phyloP scores from a whole-genome alignment of 2,113 vertebrate genomes.

The Brienomyrus longianalis region DNA sequence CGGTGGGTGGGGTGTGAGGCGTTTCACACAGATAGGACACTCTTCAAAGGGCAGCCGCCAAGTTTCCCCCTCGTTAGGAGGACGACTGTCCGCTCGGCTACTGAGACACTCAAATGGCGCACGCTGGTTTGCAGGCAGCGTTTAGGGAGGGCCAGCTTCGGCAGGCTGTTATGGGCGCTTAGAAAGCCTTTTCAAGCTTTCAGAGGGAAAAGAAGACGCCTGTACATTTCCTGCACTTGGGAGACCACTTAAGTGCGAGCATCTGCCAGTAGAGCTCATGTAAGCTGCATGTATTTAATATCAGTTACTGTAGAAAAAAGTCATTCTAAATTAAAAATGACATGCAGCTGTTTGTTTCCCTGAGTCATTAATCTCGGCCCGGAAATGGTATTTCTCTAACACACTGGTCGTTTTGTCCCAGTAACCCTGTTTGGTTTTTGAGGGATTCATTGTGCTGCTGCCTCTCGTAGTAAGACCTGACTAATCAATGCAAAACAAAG shows the following conservation, averaged over 20 bases:
- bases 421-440: neutral
- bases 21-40: conserved; percentile 23
- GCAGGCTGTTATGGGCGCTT: neutral
- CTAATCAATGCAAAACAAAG: neutral
- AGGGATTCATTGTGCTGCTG: neutral
- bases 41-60: conserved; percentile 35
- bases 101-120: conserved; percentile 20
- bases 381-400: neutral
- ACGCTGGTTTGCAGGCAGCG: conserved; percentile 16
- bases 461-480: neutral
- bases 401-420: neutral
- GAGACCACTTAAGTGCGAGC: neutral
- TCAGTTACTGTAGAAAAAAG: neutral
- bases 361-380: neutral
- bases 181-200: neutral
- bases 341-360: neutral
- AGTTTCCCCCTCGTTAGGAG: conserved; percentile 34
- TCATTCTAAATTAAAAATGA: conserved; percentile 3
- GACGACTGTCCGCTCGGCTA: conserved; percentile 13
- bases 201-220: neutral
- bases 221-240: neutral
- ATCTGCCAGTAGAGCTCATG: neutral
- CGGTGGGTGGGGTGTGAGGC: conserved; percentile 30
- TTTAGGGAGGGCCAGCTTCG: neutral
- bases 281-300: neutral